Base-by-base conservation (phyloP, 2,888 invertebrate genomes). In the Asteroscopus sphinx region DNA sequence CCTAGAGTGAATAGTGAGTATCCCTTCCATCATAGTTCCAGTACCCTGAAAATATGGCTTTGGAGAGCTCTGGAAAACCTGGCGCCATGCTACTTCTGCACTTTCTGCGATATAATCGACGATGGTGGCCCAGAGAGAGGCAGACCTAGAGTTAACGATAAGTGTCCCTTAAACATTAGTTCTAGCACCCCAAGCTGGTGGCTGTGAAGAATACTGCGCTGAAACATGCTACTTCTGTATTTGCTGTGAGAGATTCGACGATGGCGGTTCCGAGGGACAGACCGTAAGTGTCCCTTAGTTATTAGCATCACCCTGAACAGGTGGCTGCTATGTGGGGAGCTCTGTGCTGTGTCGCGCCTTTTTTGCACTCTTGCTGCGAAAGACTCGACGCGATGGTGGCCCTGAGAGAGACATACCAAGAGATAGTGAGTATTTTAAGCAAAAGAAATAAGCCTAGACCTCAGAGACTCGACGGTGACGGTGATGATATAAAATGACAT, bases 41-140 rank as follows among this genome's bases (percentile, higher is more conserved):
- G 75, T 44, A 88, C 88, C 7, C 70, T 93, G 45, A 86, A 87
- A 76, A 81, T 83, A 60, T 93, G 92, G 92, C 46, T 91, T 48
- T 93, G 93, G 91, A 90, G 90, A 0, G 90, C 89, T 25, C 70
- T 45, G 94, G 93, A 1, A 74, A 89, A 28, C 93, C 93, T 0
- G 93, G 76, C 88, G 1, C 91, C 92, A 0, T 93, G 93, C 75
- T 88, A 83, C 76, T 91, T 88, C 81, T 93, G 93, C 75, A 84
- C 74, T 1, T 93, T 93, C 77, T 91, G 93, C 54, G 84, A 86
- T 51, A 81, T 83, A 41, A 62, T 85, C 0, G 88, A 90, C 1
- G 85, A 86, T 33, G 47, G 51, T 2, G 45, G 16, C 5, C 28
- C 49, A 0, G 88, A 88, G 0, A 62, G 82, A 11, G 88, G 89